Percentiles rank a stretch among this genome's conserved stretches.
phyloP scores from a whole-genome alignment of 2,113 vertebrate species.

The Phrynosoma blainvillii region DNA sequence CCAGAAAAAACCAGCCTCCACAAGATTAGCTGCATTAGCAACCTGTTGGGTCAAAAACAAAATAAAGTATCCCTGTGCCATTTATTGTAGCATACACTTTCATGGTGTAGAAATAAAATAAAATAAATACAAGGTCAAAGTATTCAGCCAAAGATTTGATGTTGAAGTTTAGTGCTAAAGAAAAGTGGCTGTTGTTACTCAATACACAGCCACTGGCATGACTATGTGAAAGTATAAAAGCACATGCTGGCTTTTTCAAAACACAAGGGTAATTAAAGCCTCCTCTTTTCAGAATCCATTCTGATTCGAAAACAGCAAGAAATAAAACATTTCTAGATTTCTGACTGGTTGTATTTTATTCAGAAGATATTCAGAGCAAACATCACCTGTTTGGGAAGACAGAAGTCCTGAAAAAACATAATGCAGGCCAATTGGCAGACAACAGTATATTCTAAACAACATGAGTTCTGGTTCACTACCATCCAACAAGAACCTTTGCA shows the following conservation, averaged over 20 bases:
- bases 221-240: not conserved
- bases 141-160: not conserved
- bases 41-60: not conserved
- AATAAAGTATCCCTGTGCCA: not conserved
- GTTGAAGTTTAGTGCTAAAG: not conserved
- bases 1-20: not conserved
- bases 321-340: not conserved
- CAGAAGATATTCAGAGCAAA: fast-evolving
- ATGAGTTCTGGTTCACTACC: not conserved
- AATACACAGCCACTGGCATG: not conserved
- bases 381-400: not conserved
- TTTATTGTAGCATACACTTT: not conserved
- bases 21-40: not conserved
- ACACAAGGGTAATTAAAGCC: not conserved
- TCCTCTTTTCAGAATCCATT: fast-evolving
- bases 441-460: not conserved
- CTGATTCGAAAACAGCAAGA: not conserved
- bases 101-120: not conserved
- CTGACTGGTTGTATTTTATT: fast-evolving
- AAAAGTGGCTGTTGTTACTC: not conserved
- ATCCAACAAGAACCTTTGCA: constrained; percentile 38
- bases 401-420: constrained; percentile 41
- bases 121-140: not conserved
- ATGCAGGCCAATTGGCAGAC: constrained; percentile 41
- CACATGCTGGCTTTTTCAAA: not conserved